Evolutionary conservation across 2,888 invertebrate genomes (phyloP).

Genomic region (Aspidiotus destructor): DNA sequence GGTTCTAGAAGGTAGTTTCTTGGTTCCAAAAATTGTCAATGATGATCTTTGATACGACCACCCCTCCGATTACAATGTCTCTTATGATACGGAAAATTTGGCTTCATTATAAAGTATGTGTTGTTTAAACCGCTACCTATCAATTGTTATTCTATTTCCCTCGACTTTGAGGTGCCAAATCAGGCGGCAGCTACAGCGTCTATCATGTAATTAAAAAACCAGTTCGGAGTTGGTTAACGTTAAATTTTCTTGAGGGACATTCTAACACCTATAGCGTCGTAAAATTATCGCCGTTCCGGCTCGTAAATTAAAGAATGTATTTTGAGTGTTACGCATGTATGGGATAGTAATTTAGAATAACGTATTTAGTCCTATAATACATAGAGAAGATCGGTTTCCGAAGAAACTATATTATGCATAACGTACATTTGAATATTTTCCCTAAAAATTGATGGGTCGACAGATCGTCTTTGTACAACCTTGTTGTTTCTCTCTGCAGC

Average conservation of each 20-base stretch:
- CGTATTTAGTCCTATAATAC: neutral
- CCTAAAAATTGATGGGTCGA: constrained; percentile 23
- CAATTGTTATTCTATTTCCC: too few species aligned
- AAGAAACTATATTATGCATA: neutral
- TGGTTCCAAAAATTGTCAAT: too few species aligned
- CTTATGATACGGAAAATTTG: too few species aligned
- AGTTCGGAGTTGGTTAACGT: constrained; percentile 2
- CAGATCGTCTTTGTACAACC: constrained; percentile 4
- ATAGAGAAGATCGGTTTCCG: neutral
- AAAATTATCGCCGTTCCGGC: constrained; percentile 4
- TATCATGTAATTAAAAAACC: neutral
- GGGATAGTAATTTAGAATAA: neutral
- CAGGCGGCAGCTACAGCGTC: too few species aligned
- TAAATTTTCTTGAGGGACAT: neutral
- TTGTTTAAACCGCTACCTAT: too few species aligned
- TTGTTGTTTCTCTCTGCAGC: constrained; percentile 4
- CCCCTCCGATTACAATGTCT: too few species aligned
- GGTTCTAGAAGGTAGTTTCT: too few species aligned
- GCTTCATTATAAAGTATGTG: too few species aligned
- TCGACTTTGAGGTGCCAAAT: too few species aligned
- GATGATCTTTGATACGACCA: too few species aligned
- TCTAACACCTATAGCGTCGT: constrained; percentile 2
- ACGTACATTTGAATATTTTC: neutral
- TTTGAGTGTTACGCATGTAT: too few species aligned
- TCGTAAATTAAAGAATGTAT: neutral